Evolutionary conservation across 2,888 invertebrate species (phyloP).

Genomic region (Bembecia ichneumoniformis): DNA sequence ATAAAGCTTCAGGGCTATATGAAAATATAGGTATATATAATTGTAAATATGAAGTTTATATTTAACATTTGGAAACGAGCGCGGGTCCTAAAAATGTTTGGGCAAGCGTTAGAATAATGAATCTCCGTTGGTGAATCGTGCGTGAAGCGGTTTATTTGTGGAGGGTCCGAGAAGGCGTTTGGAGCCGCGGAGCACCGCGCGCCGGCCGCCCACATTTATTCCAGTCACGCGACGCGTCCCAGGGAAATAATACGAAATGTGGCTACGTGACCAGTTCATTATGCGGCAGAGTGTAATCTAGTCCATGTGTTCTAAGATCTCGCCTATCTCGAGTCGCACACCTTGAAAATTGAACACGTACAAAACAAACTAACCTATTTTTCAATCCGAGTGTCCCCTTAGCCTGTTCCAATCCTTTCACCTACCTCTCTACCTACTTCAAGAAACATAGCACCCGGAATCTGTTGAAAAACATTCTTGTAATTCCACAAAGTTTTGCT

Average conservation of each 20-base stretch:
- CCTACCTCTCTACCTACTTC: no score
- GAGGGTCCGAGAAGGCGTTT: slow-evolving; percentile 59
- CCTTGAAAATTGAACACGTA: no score
- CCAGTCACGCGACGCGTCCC: slow-evolving; percentile 69
- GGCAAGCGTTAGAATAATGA: slow-evolving; percentile 67
- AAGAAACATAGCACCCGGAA: no score
- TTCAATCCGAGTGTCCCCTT: no score
- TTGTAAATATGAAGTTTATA: not conserved
- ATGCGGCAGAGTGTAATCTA: slow-evolving; percentile 41
- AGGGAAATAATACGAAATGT: slow-evolving; percentile 73
- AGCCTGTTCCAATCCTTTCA: no score
- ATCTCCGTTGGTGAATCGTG: slow-evolving; percentile 66
- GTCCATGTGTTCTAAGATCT: slow-evolving; percentile 21
- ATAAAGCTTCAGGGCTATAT: no score
- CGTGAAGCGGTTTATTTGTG: slow-evolving; percentile 71
- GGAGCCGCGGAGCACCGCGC: slow-evolving; percentile 38
- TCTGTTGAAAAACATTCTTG: no score
- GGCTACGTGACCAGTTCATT: slow-evolving; percentile 72
- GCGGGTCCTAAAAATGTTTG: slow-evolving; percentile 2
- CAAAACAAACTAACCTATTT: no score
- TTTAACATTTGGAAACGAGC: not conserved
- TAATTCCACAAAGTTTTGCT: not conserved
- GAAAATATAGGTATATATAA: no score
- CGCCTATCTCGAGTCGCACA: slow-evolving; percentile 17
- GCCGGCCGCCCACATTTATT: slow-evolving; percentile 52